Evolutionary conservation across 2,113 vertebrate species (phyloP).

Genomic region (Lepus europaeus): DNA sequence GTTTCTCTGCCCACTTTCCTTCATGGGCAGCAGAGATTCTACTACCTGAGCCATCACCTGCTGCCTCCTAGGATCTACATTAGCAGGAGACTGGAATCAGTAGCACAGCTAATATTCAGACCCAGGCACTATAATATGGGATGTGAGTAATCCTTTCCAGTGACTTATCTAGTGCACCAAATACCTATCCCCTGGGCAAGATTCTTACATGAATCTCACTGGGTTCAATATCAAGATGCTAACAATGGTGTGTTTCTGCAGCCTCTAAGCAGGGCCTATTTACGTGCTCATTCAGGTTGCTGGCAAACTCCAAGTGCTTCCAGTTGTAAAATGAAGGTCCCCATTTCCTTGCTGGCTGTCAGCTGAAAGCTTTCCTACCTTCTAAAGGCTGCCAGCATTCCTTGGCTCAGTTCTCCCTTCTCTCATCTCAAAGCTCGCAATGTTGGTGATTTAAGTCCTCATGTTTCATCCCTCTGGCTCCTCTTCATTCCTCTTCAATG

Average conservation of each 20-base stretch:
- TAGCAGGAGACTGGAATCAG: no score
- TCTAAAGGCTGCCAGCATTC: not conserved
- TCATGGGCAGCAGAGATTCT: no score
- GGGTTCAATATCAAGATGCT: not conserved
- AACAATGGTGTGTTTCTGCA: not conserved
- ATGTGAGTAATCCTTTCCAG: no score
- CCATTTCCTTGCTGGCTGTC: not conserved
- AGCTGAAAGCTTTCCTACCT: not conserved
- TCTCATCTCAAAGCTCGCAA: not conserved
- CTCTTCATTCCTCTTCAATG: conserved; percentile 17
- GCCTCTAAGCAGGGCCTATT: not conserved
- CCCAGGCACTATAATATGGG: no score
- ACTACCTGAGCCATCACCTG: no score
- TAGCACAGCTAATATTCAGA: no score
- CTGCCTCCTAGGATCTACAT: no score
- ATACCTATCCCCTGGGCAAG: no score
- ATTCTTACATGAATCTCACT: not conserved
- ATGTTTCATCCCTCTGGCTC: not conserved
- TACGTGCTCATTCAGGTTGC: not conserved
- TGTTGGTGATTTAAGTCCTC: not conserved
- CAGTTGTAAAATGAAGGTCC: not conserved
- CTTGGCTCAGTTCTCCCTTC: not conserved
- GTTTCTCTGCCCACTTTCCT: no score
- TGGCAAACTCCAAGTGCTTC: not conserved
- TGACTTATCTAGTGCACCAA: no score